Conservation (phyloP, 1,140 invertebrate genomes). For the Coptotermes formosanus region DNA sequence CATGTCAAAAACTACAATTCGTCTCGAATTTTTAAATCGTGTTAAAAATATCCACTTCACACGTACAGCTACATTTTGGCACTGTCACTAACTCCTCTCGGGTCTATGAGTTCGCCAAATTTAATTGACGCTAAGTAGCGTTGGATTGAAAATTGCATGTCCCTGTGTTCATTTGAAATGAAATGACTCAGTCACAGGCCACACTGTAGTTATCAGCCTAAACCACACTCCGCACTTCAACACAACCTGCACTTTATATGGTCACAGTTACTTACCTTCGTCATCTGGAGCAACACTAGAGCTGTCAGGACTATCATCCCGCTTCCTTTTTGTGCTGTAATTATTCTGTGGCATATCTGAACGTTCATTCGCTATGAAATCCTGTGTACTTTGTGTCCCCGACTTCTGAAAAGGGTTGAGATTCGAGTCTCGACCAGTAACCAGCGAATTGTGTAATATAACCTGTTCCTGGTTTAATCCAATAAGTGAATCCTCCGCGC, state of each 20-base stretch:
- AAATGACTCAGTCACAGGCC: too few relatives aligned
- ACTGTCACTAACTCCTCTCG: too few relatives aligned
- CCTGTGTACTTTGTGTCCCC: not conserved
- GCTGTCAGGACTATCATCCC: slow-evolving; percentile 31
- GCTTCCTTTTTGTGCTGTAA: slow-evolving; percentile 24
- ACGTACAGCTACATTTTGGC: too few relatives aligned
- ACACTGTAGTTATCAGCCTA: too few relatives aligned
- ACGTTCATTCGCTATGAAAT: not conserved
- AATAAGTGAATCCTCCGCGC: not conserved
- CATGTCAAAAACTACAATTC: too few relatives aligned
- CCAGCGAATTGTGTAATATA: not conserved
- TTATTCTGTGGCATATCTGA: not conserved
- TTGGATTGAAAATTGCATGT: too few relatives aligned
- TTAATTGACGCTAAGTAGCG: too few relatives aligned
- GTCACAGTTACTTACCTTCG: slow-evolving; percentile 35
- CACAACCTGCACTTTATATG: not conserved
- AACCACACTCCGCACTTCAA: too few relatives aligned
- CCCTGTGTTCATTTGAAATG: too few relatives aligned
- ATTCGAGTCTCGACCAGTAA: not conserved
- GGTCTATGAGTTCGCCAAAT: too few relatives aligned
- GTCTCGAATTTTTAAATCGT: too few relatives aligned
- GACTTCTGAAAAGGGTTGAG: not conserved
- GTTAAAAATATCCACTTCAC: too few relatives aligned
- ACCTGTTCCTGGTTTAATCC: not conserved
- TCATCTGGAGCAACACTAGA: slow-evolving; percentile 32